A percentile compares a stretch with the other conserved stretches of the same genome.
Conservation (phyloP, 2,888 invertebrate genomes). For the Syrista parreyssii region DNA sequence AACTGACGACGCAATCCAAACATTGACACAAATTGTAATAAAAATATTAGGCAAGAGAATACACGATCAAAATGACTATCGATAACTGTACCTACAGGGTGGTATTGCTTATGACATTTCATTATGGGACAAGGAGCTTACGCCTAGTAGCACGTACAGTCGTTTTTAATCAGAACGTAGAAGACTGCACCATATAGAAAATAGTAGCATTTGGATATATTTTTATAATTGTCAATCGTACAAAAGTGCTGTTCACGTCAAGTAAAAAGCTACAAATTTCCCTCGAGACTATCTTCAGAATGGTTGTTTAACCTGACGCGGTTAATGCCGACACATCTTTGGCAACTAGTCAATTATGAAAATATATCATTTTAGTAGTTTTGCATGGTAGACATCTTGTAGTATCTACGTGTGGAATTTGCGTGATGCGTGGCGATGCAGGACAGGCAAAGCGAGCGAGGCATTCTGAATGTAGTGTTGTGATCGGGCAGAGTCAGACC, state of each 20-base stretch:
- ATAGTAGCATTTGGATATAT: not conserved
- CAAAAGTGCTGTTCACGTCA: not conserved
- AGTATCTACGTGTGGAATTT: conserved; percentile 31
- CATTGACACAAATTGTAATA: no score
- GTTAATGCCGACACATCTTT: not conserved
- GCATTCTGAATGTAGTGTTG: conserved; percentile 66
- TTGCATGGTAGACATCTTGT: not conserved
- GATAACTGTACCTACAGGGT: not conserved
- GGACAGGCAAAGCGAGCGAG: conserved; percentile 48
- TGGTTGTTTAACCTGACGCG: not conserved
- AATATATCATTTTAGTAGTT: not conserved
- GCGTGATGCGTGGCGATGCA: conserved; percentile 46
- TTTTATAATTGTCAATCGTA: not conserved
- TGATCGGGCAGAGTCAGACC: conserved; percentile 61
- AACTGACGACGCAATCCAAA: no score
- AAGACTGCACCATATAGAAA: not conserved
- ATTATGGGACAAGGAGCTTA: not conserved
- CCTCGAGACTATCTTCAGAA: not conserved
- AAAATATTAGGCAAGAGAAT: no score
- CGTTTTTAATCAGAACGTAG: not conserved
- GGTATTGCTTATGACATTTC: not conserved
- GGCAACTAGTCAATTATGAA: not conserved
- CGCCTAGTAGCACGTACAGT: not conserved
- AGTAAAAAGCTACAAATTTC: not conserved
- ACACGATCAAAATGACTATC: not conserved